Evolutionary conservation across 2,888 invertebrate genomes (phyloP), one percentile per base, ranked within the genome.

Genomic region (Euplagia quadripunctaria): DNA sequence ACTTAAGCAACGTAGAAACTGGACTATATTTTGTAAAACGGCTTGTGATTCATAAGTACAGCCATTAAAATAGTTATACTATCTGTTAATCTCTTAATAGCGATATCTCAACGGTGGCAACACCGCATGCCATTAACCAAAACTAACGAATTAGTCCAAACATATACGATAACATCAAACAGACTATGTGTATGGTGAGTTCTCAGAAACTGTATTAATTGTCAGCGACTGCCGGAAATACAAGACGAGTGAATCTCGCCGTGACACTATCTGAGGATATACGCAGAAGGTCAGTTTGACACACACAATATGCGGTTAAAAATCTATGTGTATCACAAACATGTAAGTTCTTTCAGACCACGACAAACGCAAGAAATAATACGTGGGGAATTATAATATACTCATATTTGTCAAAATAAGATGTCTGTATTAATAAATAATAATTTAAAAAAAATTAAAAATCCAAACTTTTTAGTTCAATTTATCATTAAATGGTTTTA

Each of bases 151-250:
- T 82, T 78, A 79, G 79, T 76, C 70, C 74, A 85, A 82, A 79
- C 81, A 75, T 63, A 67, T 46, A 65, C 71, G 75, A 83, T 83
- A 81, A 69, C 75, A 82, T 78, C 79, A 31, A 61, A 42, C 68
- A 71, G 79, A 72, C 67, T 67, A 73, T 74, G 63, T 43, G 81
- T 75, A 77, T 71, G 80, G 75, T 70, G 66, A 61, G 70, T 86
- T 88, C 87, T 83, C 71, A 81, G 85, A 88, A 85, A 81, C 66
- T 77, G 73, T 76, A 75, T 82, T 83, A 81, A 81, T 83, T 83
- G 82, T 77, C 79, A 71, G 76, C 69, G 51, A 71, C 72, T 79
- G 76, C 74, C 85, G 82, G 87, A 86, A 83, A 87, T 82, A 82
- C 76, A 70, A 75, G 75, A 74, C 69, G 78, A 79, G 74, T 80